Evolutionary conservation across 2,888 invertebrate genomes (phyloP).

Genomic region (Colletes collaris): DNA sequence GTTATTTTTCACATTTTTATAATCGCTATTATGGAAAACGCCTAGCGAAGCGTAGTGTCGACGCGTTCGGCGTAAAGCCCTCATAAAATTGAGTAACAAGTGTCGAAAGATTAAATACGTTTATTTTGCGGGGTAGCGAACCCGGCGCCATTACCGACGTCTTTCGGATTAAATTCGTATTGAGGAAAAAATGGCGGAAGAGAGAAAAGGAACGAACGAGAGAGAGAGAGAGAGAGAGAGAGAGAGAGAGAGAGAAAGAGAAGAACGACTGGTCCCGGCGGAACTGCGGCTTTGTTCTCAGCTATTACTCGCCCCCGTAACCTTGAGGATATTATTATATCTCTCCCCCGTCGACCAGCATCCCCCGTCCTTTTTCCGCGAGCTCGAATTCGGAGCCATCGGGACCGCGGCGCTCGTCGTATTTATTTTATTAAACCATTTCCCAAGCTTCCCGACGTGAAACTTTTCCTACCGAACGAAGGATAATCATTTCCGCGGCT

Average conservation of each 20-base stretch:
- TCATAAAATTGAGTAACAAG: constrained; percentile 22
- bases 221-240: constrained; percentile 27
- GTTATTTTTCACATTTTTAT: neutral
- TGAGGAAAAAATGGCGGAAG: constrained; percentile 63
- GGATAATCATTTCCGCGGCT: constrained; percentile 57
- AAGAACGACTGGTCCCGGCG: constrained; percentile 69
- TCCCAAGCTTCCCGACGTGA: constrained; percentile 62
- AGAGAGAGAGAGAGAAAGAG: constrained; percentile 35
- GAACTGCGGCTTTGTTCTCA: constrained; percentile 82
- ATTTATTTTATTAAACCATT: constrained; percentile 83
- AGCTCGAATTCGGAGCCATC: constrained; percentile 63
- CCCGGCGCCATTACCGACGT: constrained; percentile 75
- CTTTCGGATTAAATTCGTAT: constrained; percentile 81
- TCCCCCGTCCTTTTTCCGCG: constrained; percentile 49
- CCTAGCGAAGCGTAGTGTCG: neutral
- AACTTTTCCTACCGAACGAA: constrained; percentile 52
- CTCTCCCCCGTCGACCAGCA: constrained; percentile 77
- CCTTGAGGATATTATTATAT: constrained; percentile 83
- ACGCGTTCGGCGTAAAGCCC: neutral
- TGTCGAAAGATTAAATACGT: constrained; percentile 55
- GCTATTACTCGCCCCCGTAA: constrained; percentile 82
- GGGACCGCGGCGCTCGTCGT: constrained; percentile 71
- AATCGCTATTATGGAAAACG: neutral
- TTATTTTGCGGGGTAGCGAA: constrained; percentile 28
- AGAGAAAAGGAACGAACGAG: constrained; percentile 49